A percentile compares a stretch with the other conserved stretches of the same genome.
These are phyloP conservation scores for Lophius americanus DNA, from an alignment of 2,797 vertebrate species.

Conservation along the genomic window DNA sequence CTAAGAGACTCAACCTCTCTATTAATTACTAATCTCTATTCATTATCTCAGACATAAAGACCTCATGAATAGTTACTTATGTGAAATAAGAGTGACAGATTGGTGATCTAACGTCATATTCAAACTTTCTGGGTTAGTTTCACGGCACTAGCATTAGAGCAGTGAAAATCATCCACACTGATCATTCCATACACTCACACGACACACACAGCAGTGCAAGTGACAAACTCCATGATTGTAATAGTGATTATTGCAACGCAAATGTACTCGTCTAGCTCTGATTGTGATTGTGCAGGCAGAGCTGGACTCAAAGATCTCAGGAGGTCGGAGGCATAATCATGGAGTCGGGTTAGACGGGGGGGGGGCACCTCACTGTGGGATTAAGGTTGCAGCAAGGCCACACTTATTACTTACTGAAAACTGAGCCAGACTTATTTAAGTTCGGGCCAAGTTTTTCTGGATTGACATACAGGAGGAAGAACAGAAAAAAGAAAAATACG, in stretches of 20 bases:
- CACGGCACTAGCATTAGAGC: slow-evolving; percentile 8
- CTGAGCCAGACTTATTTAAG: slow-evolving; percentile 85
- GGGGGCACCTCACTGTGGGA: slow-evolving; percentile 68
- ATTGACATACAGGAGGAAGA: slow-evolving; percentile 76
- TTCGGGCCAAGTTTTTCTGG: slow-evolving; percentile 86
- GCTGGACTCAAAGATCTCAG: slow-evolving; percentile 27
- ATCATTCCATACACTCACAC: slow-evolving; percentile 16
- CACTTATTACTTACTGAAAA: slow-evolving; percentile 87
- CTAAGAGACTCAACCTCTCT: neutral
- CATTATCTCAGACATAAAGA: neutral
- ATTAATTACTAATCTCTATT: too few species aligned
- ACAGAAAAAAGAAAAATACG: slow-evolving; percentile 62
- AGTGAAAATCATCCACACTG: slow-evolving; percentile 37
- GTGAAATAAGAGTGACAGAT: neutral
- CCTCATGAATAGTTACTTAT: neutral
- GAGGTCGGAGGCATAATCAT: slow-evolving; percentile 61
- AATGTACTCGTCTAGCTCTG: slow-evolving; percentile 19
- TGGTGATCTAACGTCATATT: slow-evolving; percentile 1
- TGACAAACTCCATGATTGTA: slow-evolving; percentile 46
- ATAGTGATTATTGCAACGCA: slow-evolving; percentile 51
- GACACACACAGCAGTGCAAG: slow-evolving; percentile 48
- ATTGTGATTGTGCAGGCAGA: slow-evolving; percentile 43
- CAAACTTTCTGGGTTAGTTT: slow-evolving; percentile 35
- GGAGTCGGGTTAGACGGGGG: slow-evolving; percentile 68
- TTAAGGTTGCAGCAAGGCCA: slow-evolving; percentile 75